Evolutionary conservation across 1,140 invertebrate species (phyloP).

Genomic region (Neuroterus valhalla): DNA sequence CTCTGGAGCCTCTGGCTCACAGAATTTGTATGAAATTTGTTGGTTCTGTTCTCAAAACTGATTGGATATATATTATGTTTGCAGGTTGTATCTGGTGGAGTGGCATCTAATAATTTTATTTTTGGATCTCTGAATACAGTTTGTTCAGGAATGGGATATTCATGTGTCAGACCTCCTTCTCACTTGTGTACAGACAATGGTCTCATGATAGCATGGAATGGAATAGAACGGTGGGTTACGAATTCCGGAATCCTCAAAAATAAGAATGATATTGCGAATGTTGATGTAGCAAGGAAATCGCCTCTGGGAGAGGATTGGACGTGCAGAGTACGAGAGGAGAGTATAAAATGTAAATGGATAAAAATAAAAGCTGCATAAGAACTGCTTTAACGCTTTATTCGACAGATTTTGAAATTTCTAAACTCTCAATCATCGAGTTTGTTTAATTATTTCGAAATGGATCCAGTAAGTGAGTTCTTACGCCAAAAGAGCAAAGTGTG

Average conservation of each 20-base stretch:
- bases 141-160: constrained; percentile 80
- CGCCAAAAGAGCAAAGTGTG: too few relatives aligned
- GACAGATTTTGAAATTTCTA: too few relatives aligned
- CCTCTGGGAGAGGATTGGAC: constrained; percentile 78
- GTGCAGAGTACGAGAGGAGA: constrained; percentile 73
- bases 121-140: constrained; percentile 81
- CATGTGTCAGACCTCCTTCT: constrained; percentile 85
- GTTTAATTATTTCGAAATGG: too few relatives aligned
- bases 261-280: constrained; percentile 71
- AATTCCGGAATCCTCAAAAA: constrained; percentile 72
- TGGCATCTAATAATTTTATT: constrained; percentile 94
- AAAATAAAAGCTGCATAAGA: constrained; percentile 63
- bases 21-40: constrained; percentile 5
- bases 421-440: too few relatives aligned
- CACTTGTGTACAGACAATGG: constrained; percentile 97
- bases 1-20: too few relatives aligned
- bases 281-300: constrained; percentile 72
- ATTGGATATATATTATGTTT: constrained; percentile 46
- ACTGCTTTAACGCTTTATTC: too few relatives aligned
- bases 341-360: constrained; percentile 79
- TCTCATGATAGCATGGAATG: constrained; percentile 99
- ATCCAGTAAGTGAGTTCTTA: too few relatives aligned
- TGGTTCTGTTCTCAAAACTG: neutral
- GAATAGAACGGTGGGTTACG: constrained; percentile 83
- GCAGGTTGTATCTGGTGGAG: constrained; percentile 95